Conservation (phyloP, 2,797 vertebrate genomes). For the Chelidonichthys spinosus region DNA sequence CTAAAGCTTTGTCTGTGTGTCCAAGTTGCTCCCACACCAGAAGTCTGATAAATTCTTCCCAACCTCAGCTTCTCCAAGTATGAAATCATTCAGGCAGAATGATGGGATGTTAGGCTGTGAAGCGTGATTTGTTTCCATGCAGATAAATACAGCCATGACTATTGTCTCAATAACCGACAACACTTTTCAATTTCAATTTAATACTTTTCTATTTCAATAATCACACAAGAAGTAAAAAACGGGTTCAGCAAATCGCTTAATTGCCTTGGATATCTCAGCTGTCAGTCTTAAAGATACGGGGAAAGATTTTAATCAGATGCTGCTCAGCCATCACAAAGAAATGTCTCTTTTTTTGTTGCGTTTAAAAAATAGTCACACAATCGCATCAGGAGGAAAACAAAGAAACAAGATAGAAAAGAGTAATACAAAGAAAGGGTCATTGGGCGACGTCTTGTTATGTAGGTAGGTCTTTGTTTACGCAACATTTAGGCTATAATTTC, state of each 20-base stretch:
- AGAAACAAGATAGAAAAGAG: too few species aligned
- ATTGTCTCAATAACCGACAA: slow-evolving; percentile 49
- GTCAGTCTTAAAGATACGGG: neutral
- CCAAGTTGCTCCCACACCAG: slow-evolving; percentile 13
- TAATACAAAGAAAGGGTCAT: too few species aligned
- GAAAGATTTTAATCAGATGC: slow-evolving; percentile 9
- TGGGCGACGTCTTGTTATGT: neutral
- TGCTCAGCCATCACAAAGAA: neutral
- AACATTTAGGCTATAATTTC: neutral
- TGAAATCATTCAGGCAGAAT: slow-evolving; percentile 73
- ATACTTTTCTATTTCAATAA: slow-evolving; percentile 29
- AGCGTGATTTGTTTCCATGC: slow-evolving; percentile 70
- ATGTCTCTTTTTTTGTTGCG: neutral
- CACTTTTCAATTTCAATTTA: slow-evolving; percentile 55
- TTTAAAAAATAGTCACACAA: neutral
- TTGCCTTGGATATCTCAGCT: slow-evolving; percentile 16
- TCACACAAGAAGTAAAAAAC: slow-evolving; percentile 19
- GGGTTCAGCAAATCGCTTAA: slow-evolving; percentile 28
- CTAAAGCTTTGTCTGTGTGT: slow-evolving; percentile 9
- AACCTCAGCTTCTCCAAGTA: slow-evolving; percentile 52
- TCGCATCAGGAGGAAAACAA: neutral
- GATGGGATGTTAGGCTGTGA: slow-evolving; percentile 59
- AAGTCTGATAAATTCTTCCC: slow-evolving; percentile 54
- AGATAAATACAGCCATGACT: slow-evolving; percentile 69
- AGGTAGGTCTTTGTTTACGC: neutral